These are phyloP conservation scores for Isotomurus palustris DNA, from an alignment of 2,888 invertebrate genomes.

Conservation along the genomic window DNA sequence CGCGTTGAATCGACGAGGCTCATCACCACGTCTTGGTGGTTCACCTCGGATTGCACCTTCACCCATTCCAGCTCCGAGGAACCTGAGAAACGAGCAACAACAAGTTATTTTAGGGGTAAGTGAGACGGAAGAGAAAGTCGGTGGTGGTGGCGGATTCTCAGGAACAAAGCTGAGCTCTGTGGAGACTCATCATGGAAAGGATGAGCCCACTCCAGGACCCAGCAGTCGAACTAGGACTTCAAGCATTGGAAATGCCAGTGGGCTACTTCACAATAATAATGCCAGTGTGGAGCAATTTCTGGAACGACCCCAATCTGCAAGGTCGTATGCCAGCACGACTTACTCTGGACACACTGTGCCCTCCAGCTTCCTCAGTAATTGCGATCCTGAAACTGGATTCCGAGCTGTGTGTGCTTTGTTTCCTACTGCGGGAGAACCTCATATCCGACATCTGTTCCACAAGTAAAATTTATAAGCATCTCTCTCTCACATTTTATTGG, in stretches of 20 bases:
- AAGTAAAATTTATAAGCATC: too few relatives aligned
- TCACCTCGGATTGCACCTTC: constrained; percentile 44
- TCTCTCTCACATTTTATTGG: background rate
- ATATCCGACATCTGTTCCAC: constrained; percentile 77
- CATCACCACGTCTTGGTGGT: constrained; percentile 45
- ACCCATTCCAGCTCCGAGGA: constrained; percentile 42
- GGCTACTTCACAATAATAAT: constrained; percentile 13
- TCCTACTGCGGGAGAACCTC: constrained; percentile 83
- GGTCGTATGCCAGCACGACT: constrained; percentile 40
- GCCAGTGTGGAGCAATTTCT: constrained; percentile 24
- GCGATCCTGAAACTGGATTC: constrained; percentile 44
- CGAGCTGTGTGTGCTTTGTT: constrained; percentile 61
- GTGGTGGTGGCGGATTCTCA: too few relatives aligned
- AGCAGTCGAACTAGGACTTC: background rate
- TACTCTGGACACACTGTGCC: constrained; percentile 41
- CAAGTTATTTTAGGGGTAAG: constrained; percentile 2
- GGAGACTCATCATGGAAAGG: background rate
- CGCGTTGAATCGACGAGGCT: constrained; percentile 41
- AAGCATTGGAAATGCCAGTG: background rate
- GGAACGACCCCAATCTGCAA: constrained; percentile 40
- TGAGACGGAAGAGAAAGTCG: background rate
- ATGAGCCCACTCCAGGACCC: background rate
- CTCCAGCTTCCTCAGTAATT: constrained; percentile 41
- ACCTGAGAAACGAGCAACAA: constrained; percentile 34
- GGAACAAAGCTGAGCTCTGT: background rate